phyloP scores from a whole-genome alignment of 2,888 invertebrate species.

The Drosophila anceps region DNA sequence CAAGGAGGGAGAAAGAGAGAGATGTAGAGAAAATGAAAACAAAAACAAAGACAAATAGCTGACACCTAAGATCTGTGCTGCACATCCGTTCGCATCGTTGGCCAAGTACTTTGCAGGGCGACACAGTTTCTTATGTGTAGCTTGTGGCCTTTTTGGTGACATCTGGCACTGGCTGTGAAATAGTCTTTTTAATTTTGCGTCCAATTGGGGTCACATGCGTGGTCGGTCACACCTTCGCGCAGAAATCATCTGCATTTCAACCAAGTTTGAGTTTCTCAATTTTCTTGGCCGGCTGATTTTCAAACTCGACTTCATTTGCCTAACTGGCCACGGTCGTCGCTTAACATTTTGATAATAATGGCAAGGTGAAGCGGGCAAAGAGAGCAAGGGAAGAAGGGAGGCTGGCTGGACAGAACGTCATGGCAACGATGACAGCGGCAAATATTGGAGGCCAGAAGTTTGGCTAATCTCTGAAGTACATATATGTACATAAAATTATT shows the following conservation, averaged over 20 bases:
- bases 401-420: constrained; percentile 32
- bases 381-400: constrained; percentile 41
- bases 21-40: not conserved
- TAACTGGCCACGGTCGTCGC: constrained; percentile 63
- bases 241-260: constrained; percentile 41
- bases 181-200: constrained; percentile 65
- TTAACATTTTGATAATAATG: constrained; percentile 70
- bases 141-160: constrained; percentile 58
- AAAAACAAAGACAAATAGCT: constrained; percentile 12
- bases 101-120: constrained; percentile 29
- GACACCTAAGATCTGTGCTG: constrained; percentile 55
- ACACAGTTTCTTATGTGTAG: constrained; percentile 39
- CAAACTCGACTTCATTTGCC: constrained; percentile 61
- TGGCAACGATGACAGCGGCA: constrained; percentile 63
- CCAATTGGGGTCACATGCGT: constrained; percentile 81
- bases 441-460: constrained; percentile 73
- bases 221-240: constrained; percentile 68
- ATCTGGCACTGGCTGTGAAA: constrained; percentile 55
- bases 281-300: constrained; percentile 50
- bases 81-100: constrained; percentile 79
- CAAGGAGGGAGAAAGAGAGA: not conserved
- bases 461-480: constrained; percentile 28
- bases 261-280: constrained; percentile 59
- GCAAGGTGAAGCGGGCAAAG: constrained; percentile 59
- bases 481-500: too few relatives aligned